Percentiles rank a stretch among this genome's conserved stretches.
Conservation (phyloP, 37 sponge, comb jelly and placozoan species). For the Bolinopsis microptera region DNA sequence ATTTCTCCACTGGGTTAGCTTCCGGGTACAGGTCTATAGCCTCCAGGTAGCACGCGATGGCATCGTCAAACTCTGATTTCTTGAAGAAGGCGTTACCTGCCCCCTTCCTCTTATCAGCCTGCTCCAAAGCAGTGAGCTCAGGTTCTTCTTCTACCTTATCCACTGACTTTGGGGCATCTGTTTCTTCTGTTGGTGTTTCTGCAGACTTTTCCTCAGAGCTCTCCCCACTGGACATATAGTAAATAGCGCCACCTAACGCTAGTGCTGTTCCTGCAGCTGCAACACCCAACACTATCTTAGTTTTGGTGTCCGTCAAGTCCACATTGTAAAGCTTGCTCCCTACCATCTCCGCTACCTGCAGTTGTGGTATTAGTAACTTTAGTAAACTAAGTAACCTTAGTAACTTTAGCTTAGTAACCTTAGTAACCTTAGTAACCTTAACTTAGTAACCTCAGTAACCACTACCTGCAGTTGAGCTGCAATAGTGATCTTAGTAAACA, state of each 20-base stretch:
- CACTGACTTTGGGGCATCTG: neutral
- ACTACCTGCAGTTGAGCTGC: too few relatives aligned
- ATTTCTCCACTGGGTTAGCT: neutral
- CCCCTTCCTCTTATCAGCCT: constrained; percentile 13
- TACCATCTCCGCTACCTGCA: neutral
- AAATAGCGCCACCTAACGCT: constrained; percentile 21
- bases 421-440: too few relatives aligned
- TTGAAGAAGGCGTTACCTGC: constrained; percentile 23
- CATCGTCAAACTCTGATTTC: constrained; percentile 2
- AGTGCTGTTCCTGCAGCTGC: constrained; percentile 40
- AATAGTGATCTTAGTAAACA: too few relatives aligned
- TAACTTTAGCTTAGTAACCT: too few relatives aligned
- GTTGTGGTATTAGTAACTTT: neutral
- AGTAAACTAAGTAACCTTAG: neutral
- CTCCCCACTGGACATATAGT: neutral
- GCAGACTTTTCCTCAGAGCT: neutral
- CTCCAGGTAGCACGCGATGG: constrained; percentile 16
- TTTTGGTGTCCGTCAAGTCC: constrained; percentile 42
- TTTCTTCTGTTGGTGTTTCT: neutral
- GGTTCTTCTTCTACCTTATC: neutral
- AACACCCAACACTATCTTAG: constrained; percentile 33
- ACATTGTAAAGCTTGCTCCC: constrained; percentile 50
- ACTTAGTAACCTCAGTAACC: too few relatives aligned
- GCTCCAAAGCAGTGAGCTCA: neutral
- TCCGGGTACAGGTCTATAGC: neutral